These are phyloP conservation scores for Garra rufa DNA, from an alignment of 2,113 vertebrate species.

Conservation along the genomic window DNA sequence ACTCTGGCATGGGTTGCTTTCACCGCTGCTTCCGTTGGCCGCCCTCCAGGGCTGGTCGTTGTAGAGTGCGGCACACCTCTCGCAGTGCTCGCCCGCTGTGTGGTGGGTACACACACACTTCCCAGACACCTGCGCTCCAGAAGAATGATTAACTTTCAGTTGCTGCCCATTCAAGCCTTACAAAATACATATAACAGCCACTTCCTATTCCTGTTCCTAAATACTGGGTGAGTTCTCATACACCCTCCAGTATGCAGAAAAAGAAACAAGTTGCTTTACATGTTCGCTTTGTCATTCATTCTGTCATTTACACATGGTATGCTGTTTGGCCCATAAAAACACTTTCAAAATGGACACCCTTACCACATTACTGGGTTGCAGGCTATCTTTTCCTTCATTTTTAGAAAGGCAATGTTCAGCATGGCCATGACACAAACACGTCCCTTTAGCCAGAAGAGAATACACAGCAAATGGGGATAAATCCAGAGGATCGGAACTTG, in stretches of 20 bases:
- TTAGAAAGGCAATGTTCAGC: conserved; percentile 80
- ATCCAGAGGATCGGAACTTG: conserved; percentile 68
- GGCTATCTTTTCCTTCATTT: conserved; percentile 59
- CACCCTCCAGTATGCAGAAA: background rate
- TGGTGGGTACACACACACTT: conserved; percentile 86
- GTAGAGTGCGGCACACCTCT: conserved; percentile 81
- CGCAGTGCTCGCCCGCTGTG: conserved; percentile 87
- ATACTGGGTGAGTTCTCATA: background rate
- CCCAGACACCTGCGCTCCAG: conserved; percentile 61
- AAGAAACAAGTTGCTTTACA: background rate
- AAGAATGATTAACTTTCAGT: conserved; percentile 51
- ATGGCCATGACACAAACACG: conserved; percentile 88
- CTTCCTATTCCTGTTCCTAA: background rate
- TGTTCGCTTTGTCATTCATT: background rate
- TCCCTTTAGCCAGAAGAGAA: conserved; percentile 83
- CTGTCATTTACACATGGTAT: background rate
- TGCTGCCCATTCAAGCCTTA: conserved; percentile 24
- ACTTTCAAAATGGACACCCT: conserved; percentile 48
- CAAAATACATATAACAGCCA: conserved; percentile 11
- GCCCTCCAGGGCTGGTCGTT: conserved; percentile 86
- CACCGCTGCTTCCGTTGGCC: conserved; percentile 85
- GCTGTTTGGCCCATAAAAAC: background rate
- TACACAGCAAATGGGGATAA: conserved; percentile 83
- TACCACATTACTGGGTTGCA: conserved; percentile 61
- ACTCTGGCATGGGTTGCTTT: conserved; percentile 87